A percentile compares a stretch with the other conserved stretches of the same genome.
Conservation (phyloP, 1,140 invertebrate species). For the Trichogramma pretiosum region DNA sequence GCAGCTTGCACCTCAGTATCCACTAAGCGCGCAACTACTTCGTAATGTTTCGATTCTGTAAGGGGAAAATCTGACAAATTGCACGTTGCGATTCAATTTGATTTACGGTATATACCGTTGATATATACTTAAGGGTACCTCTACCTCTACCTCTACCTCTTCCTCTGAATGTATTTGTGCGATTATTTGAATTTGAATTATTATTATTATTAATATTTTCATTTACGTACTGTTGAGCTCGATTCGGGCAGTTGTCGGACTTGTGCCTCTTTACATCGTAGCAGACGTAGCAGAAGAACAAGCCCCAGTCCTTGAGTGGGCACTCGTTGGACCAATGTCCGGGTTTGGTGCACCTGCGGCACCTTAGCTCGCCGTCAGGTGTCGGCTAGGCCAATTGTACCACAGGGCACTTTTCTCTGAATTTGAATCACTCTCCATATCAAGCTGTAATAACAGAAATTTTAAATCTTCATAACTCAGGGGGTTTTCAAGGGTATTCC, state of each 20-base stretch:
- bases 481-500: neutral
- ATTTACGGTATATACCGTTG: no score
- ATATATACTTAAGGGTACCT: neutral
- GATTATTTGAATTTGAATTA: neutral
- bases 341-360: neutral
- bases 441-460: neutral
- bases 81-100: no score
- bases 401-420: neutral
- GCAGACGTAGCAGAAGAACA: neutral
- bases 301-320: neutral
- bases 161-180: neutral
- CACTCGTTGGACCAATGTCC: neutral
- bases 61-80: no score
- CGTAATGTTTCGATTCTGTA: no score
- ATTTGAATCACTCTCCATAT: neutral
- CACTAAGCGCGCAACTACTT: no score
- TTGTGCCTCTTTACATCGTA: neutral
- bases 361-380: no score
- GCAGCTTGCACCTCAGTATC: no score
- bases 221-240: neutral
- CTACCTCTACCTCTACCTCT: neutral
- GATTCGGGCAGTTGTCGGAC: neutral
- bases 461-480: neutral
- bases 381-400: neutral
- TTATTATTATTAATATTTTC: neutral